Conservation (phyloP, 2,113 vertebrate species). For the Otis tarda region DNA sequence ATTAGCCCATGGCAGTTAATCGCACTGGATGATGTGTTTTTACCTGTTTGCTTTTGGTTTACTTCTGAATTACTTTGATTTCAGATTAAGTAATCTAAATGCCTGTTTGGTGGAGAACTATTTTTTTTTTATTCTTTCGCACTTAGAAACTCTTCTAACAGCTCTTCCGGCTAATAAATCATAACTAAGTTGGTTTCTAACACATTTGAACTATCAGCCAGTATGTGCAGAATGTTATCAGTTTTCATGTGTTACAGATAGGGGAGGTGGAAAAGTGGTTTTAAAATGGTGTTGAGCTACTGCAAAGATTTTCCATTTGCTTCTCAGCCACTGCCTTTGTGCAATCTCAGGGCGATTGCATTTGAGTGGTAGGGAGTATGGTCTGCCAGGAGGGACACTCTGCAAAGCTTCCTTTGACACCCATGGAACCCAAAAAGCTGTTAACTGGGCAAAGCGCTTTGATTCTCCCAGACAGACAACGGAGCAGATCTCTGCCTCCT, state of each 20-base stretch:
- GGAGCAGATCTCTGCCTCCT: not conserved
- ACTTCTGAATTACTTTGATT: not conserved
- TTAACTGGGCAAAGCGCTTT: not conserved
- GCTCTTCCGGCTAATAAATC: conserved; percentile 45
- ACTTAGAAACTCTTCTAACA: not conserved
- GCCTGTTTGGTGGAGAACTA: not conserved
- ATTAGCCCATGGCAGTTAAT: not conserved
- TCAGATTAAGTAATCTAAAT: conserved; percentile 32
- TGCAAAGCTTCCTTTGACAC: not conserved
- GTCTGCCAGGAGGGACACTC: not conserved
- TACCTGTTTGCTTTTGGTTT: not conserved
- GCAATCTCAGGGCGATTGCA: not conserved
- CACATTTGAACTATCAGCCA: not conserved
- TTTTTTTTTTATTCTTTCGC: not conserved
- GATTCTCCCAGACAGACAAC: accelerated
- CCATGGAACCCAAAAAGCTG: not conserved
- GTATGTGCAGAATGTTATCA: conserved; percentile 44
- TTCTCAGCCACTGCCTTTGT: not conserved
- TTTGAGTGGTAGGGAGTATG: not conserved
- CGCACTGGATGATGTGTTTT: not conserved
- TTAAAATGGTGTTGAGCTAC: conserved; percentile 7
- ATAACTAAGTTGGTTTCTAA: conserved; percentile 6
- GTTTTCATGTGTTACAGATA: conserved; percentile 4
- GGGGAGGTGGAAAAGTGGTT: conserved; percentile 10
- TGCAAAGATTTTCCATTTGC: conserved; percentile 33